These are phyloP conservation scores for Trachelus stipa DNA, from an alignment of 2,888 invertebrate species.

Conservation along the genomic window DNA sequence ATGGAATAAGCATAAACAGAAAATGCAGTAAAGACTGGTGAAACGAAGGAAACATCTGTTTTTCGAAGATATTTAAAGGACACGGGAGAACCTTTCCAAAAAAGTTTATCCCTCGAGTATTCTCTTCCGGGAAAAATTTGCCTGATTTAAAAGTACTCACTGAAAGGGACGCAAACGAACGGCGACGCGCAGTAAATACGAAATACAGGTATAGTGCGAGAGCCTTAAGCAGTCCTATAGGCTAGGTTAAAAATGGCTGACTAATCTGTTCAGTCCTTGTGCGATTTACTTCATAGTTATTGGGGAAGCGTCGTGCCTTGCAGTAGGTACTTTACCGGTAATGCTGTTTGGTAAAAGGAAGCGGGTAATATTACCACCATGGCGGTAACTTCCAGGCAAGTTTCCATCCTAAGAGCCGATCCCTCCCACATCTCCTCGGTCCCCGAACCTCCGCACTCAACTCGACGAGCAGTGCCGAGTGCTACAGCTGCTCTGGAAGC, in stretches of 20 bases:
- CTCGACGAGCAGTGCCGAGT: constrained; percentile 37
- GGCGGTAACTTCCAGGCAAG: constrained; percentile 7
- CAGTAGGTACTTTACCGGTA: neutral
- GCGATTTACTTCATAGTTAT: neutral
- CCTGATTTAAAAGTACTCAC: neutral
- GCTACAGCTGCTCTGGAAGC: constrained; percentile 2
- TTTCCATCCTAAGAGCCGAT: constrained; percentile 40
- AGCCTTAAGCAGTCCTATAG: neutral
- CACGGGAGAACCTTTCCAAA: neutral
- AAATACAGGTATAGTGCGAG: neutral
- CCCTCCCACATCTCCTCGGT: constrained; percentile 39
- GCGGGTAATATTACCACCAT: neutral
- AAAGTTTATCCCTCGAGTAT: neutral
- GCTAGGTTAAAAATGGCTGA: neutral
- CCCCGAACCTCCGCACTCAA: constrained; percentile 33
- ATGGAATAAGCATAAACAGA: neutral
- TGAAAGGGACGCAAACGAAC: neutral
- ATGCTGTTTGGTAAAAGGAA: neutral
- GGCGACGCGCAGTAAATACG: neutral
- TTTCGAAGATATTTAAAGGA: neutral
- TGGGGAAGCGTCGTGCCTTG: neutral
- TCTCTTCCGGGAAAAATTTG: neutral
- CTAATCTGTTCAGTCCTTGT: neutral
- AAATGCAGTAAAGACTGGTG: neutral
- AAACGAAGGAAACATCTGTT: neutral